phyloP scores from a whole-genome alignment of 2,888 invertebrate genomes.

The Ethmia dodecea region DNA sequence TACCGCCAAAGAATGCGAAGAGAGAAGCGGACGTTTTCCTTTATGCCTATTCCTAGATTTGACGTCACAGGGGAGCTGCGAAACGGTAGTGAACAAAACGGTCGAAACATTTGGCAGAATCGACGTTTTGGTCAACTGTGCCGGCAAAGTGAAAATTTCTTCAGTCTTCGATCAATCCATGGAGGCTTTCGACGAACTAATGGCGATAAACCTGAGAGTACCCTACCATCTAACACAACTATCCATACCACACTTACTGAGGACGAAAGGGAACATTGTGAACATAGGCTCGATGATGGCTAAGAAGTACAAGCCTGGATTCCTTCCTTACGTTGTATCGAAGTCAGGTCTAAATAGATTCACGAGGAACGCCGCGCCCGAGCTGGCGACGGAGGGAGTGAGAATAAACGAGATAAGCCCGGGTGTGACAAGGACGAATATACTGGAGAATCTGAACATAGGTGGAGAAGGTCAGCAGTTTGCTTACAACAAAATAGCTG shows the following conservation, averaged over 20 bases:
- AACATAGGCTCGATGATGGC: constrained; percentile 38
- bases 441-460: constrained; percentile 29
- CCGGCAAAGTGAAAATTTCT: constrained; percentile 31
- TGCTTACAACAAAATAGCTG: constrained; percentile 23
- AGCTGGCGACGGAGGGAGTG: constrained; percentile 34
- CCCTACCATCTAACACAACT: constrained; percentile 37
- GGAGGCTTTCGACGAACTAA: constrained; percentile 37
- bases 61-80: constrained; percentile 31
- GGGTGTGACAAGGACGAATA: constrained; percentile 36
- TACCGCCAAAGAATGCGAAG: constrained; percentile 31
- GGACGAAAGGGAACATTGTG: constrained; percentile 42
- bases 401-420: constrained; percentile 42
- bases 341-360: constrained; percentile 38
- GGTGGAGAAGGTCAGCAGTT: constrained; percentile 18
- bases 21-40: constrained; percentile 21
- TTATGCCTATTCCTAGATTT: constrained; percentile 32
- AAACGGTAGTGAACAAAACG: constrained; percentile 33
- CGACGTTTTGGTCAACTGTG: constrained; percentile 42
- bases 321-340: constrained; percentile 33
- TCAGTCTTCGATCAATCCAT: constrained; percentile 35
- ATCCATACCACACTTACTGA: constrained; percentile 35
- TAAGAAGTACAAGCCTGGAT: constrained; percentile 30
- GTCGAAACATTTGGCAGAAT: constrained; percentile 35
- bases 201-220: constrained; percentile 41
- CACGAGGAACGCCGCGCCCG: constrained; percentile 35